phyloP scores from a whole-genome alignment of 1,140 invertebrate species.

The Tyrophagus putrescentiae region DNA sequence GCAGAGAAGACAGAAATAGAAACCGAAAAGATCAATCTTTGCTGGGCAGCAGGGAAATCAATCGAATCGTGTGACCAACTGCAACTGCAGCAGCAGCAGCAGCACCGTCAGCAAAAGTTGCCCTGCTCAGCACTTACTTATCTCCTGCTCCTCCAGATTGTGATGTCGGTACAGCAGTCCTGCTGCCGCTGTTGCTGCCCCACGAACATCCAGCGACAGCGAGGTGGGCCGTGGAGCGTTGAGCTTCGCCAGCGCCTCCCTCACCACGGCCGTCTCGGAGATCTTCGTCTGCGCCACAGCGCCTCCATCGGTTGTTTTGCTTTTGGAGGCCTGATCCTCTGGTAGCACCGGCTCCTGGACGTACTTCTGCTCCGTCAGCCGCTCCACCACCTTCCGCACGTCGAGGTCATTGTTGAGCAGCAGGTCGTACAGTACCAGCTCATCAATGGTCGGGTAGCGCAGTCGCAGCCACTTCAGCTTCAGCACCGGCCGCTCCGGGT shows the following conservation, averaged over 20 bases:
- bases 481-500: conserved; percentile 58
- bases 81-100: conserved; percentile 26
- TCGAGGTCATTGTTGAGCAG: conserved; percentile 67
- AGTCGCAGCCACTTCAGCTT: conserved; percentile 82
- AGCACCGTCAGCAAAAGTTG: conserved; percentile 22
- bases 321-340: conserved; percentile 35
- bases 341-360: no score
- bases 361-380: conserved; percentile 58
- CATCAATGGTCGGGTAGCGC: conserved; percentile 75
- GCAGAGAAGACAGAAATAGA: no score
- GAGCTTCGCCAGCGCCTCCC: conserved; percentile 19
- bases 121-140: conserved; percentile 43
- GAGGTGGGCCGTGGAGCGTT: conserved; percentile 28
- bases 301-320: conserved; percentile 11
- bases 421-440: conserved; percentile 67
- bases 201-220: conserved; percentile 33
- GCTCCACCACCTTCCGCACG: conserved; percentile 65
- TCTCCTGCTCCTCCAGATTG: conserved; percentile 52
- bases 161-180: no score
- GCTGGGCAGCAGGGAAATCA: conserved; percentile 42
- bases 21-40: no score
- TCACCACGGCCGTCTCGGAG: conserved; percentile 26
- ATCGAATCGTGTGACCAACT: conserved; percentile 33
- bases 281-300: not conserved
- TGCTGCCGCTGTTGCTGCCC: no score